Conservation (phyloP, 2,888 invertebrate genomes). For the Parnassius glacialis region DNA sequence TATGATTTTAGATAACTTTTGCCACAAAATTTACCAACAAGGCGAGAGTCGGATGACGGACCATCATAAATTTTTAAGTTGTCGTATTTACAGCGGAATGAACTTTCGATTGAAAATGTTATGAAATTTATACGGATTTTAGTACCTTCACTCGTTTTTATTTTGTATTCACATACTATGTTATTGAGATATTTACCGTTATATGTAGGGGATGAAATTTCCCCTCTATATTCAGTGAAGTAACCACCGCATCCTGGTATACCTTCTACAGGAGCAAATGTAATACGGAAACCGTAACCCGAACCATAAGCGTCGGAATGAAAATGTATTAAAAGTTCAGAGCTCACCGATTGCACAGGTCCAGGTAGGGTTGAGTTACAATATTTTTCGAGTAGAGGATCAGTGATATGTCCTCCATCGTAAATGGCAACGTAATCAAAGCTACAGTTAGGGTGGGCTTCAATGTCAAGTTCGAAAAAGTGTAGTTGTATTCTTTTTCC, state of each 20-base stretch:
- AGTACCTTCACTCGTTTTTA: slow-evolving; percentile 83
- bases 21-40: slow-evolving; percentile 91
- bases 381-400: slow-evolving; percentile 82
- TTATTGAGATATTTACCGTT: slow-evolving; percentile 79
- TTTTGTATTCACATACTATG: slow-evolving; percentile 89
- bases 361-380: slow-evolving; percentile 89
- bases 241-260: slow-evolving; percentile 92
- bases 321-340: slow-evolving; percentile 58
- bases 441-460: slow-evolving; percentile 86
- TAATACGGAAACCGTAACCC: slow-evolving; percentile 92
- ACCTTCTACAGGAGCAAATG: slow-evolving; percentile 86
- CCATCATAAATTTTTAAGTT: slow-evolving; percentile 85
- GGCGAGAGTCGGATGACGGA: slow-evolving; percentile 76
- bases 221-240: slow-evolving; percentile 83
- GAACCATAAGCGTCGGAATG: slow-evolving; percentile 49
- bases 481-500: slow-evolving; percentile 90
- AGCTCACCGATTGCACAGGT: slow-evolving; percentile 85
- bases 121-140: slow-evolving; percentile 80
- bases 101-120: slow-evolving; percentile 83
- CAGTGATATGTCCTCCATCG: slow-evolving; percentile 73
- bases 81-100: slow-evolving; percentile 83
- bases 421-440: slow-evolving; percentile 88
- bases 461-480: slow-evolving; percentile 89
- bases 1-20: slow-evolving; percentile 78
- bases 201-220: slow-evolving; percentile 83